Conservation (phyloP, 2,888 invertebrate species). For the Elysia crispata region DNA sequence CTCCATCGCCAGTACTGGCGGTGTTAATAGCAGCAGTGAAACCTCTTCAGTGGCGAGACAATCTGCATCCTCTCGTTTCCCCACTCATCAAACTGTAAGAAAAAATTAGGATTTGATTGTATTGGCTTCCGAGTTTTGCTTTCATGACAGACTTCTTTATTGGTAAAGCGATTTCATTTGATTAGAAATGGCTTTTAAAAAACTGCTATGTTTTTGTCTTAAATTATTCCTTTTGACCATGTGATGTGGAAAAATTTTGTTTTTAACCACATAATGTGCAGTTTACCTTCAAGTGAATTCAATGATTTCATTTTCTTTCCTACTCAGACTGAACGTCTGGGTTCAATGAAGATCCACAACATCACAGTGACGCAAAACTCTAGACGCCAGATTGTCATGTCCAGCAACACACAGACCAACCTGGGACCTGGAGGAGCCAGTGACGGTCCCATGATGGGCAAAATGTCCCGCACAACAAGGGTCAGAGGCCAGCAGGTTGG, state of each 20-base stretch:
- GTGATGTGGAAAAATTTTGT: too few species aligned
- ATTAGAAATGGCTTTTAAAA: too few species aligned
- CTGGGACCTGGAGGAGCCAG: constrained; percentile 46
- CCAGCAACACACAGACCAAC: constrained; percentile 71
- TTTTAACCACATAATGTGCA: too few species aligned
- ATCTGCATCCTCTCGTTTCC: background rate
- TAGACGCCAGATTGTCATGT: constrained; percentile 71
- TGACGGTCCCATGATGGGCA: constrained; percentile 68
- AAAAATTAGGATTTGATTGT: background rate
- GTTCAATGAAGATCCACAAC: constrained; percentile 69
- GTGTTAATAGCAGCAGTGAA: too few species aligned
- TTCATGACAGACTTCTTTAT: too few species aligned
- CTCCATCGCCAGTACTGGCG: background rate
- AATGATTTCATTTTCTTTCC: too few species aligned
- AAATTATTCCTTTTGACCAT: too few species aligned
- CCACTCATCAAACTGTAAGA: constrained; percentile 42
- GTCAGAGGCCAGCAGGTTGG: constrained; percentile 40
- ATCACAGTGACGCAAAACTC: constrained; percentile 70
- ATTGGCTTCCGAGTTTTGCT: too few species aligned
- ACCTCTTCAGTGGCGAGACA: too few species aligned
- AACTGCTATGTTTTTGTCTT: too few species aligned
- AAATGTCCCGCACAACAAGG: constrained; percentile 56
- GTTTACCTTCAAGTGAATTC: too few species aligned
- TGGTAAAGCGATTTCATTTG: too few species aligned
- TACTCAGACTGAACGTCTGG: constrained; percentile 38